A percentile compares a stretch with the other conserved stretches of the same genome.
Conservation (phyloP, 2,113 vertebrate genomes). For the Gymnocephalus cernua region DNA sequence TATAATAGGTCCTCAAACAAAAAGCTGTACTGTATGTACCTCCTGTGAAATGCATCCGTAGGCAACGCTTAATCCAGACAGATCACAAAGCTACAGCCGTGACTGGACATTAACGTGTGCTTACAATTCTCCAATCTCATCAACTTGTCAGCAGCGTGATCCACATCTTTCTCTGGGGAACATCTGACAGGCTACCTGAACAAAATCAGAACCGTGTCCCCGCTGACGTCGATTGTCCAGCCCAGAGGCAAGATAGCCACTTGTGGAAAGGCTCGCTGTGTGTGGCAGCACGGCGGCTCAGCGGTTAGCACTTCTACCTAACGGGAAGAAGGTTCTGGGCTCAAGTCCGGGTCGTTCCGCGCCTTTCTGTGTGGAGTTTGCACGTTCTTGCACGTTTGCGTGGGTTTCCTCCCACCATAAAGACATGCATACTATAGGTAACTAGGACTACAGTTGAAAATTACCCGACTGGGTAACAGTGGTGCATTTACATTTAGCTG, state of each 20-base stretch:
- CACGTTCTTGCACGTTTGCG: too few relatives aligned
- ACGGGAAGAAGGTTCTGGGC: too few relatives aligned
- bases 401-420: too few relatives aligned
- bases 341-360: too few relatives aligned
- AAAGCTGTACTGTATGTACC: neutral
- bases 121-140: slow-evolving; percentile 27
- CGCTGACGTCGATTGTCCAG: neutral
- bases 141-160: slow-evolving; percentile 32
- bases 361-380: too few relatives aligned
- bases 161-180: slow-evolving; percentile 5
- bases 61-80: slow-evolving; percentile 14
- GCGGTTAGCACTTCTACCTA: too few relatives aligned
- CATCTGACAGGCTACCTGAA: slow-evolving; percentile 9
- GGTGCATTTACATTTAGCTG: too few relatives aligned
- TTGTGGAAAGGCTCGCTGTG: neutral
- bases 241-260: neutral
- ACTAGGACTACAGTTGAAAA: too few relatives aligned
- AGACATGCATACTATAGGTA: too few relatives aligned
- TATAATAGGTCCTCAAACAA: neutral
- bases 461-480: too few relatives aligned
- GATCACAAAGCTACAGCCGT: slow-evolving; percentile 10
- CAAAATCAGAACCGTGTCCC: slow-evolving; percentile 39
- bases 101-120: slow-evolving; percentile 16
- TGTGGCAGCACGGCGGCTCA: too few relatives aligned
- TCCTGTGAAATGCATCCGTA: neutral